Evolutionary conservation across 2,888 invertebrate genomes (phyloP).

Genomic region (Cataglyphis altisquamis): DNA sequence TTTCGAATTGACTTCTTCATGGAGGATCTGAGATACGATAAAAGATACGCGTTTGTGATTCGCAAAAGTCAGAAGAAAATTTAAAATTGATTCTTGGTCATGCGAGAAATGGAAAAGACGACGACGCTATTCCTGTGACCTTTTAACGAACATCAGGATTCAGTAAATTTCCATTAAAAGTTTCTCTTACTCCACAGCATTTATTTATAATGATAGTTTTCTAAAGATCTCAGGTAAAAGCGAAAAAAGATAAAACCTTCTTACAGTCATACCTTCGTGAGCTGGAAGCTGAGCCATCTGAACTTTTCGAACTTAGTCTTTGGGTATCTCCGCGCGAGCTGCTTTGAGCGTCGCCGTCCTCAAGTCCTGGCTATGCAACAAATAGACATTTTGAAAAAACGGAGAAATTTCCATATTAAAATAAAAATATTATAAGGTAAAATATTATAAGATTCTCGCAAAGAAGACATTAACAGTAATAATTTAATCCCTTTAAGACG

Average conservation of each 20-base stretch:
- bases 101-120: too few species aligned
- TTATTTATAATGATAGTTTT: neutral
- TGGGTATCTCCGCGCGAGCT: slow-evolving; percentile 72
- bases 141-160: too few species aligned
- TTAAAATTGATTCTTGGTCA: neutral
- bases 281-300: slow-evolving; percentile 77
- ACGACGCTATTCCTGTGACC: too few species aligned
- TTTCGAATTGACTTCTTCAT: slow-evolving; percentile 82
- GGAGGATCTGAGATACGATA: slow-evolving; percentile 76
- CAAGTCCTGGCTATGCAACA: slow-evolving; percentile 59
- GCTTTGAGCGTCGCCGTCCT: slow-evolving; percentile 64
- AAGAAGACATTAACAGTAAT: neutral
- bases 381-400: slow-evolving; percentile 27
- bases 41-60: neutral
- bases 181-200: neutral
- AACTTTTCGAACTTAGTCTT: slow-evolving; percentile 71
- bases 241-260: neutral
- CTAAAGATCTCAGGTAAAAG: neutral
- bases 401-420: neutral
- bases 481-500: neutral
- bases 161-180: neutral
- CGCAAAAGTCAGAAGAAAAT: neutral
- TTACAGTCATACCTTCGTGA: slow-evolving; percentile 72
- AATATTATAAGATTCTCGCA: neutral
- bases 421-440: neutral